Conservation (phyloP, 2,113 vertebrate genomes). For the Dasyornis broadbenti region DNA sequence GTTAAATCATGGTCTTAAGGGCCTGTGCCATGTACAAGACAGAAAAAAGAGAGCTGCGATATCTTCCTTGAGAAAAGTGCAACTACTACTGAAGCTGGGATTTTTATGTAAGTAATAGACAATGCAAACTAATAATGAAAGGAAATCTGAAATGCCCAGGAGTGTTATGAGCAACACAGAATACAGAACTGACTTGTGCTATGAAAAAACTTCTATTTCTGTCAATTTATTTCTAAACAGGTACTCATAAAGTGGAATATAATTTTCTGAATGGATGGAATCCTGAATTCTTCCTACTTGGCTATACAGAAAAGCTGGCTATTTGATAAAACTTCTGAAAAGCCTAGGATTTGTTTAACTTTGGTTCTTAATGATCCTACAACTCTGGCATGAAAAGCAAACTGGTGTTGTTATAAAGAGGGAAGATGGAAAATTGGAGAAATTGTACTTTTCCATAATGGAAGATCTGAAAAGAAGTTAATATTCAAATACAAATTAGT, state of each 20-base stretch:
- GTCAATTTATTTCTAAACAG: background rate
- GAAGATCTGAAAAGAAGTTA: conserved; percentile 39
- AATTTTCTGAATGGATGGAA: background rate
- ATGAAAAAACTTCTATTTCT: background rate
- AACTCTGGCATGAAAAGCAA: background rate
- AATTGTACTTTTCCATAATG: conserved; percentile 31
- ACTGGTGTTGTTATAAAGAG: background rate
- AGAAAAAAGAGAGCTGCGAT: background rate
- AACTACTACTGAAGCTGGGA: background rate
- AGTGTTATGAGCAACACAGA: background rate
- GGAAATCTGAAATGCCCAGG: background rate
- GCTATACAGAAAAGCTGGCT: background rate
- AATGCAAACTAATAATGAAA: background rate
- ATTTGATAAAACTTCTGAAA: conserved; percentile 6
- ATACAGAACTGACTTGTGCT: background rate
- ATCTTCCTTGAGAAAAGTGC: background rate
- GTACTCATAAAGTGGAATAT: background rate
- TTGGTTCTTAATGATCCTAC: background rate
- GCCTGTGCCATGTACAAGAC: background rate
- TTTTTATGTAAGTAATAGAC: background rate
- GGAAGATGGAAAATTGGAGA: conserved; percentile 7
- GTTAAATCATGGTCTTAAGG: background rate
- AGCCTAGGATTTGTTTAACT: conserved; percentile 5
- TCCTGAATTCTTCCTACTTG: background rate
- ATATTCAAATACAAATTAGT: conserved; percentile 5